phyloP scores from a whole-genome alignment of 2,888 invertebrate genomes.

The Drosophila paramelanica region DNA sequence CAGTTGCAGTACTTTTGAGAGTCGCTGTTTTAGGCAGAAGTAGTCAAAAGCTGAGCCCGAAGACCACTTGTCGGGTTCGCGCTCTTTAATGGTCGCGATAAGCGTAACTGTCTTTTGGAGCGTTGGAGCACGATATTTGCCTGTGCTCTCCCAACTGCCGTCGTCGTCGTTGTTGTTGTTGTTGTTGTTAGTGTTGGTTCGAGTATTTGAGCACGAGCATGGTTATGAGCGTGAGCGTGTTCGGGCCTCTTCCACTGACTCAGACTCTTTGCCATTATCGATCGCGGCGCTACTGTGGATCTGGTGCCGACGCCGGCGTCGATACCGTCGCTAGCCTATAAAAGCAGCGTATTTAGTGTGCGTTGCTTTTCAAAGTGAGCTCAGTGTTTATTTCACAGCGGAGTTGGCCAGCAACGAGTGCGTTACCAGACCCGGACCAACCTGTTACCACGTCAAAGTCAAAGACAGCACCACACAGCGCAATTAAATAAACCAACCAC shows the following conservation, averaged over 20 bases:
- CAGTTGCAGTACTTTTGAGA: conserved; percentile 7
- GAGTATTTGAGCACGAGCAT: conserved; percentile 9
- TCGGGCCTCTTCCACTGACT: conserved; percentile 22
- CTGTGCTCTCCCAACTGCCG: conserved; percentile 26
- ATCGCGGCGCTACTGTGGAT: conserved; percentile 53
- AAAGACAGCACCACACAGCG: conserved; percentile 35
- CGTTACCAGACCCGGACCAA: conserved; percentile 30
- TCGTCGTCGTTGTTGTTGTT: conserved; percentile 25
- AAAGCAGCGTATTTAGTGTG: conserved; percentile 82
- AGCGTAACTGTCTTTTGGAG: conserved; percentile 36
- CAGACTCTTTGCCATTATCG: conserved; percentile 68
- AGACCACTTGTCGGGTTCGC: conserved; percentile 14
- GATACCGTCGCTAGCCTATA: conserved; percentile 66
- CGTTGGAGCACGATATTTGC: conserved; percentile 13
- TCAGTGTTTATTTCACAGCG: conserved; percentile 83
- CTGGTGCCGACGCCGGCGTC: conserved; percentile 26
- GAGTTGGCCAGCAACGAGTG: conserved; percentile 74
- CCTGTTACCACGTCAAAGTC: conserved; percentile 55
- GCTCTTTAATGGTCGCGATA: conserved; percentile 45
- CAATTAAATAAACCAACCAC: conserved; percentile 35
- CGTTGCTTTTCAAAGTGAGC: conserved; percentile 80
- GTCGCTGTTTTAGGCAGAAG: neutral
- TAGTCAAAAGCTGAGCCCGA: conserved; percentile 1
- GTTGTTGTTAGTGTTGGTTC: conserved; percentile 17
- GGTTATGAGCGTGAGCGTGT: conserved; percentile 15